These are phyloP conservation scores for Corythucha ciliata DNA, from an alignment of 2,888 invertebrate genomes.

Conservation along the genomic window DNA sequence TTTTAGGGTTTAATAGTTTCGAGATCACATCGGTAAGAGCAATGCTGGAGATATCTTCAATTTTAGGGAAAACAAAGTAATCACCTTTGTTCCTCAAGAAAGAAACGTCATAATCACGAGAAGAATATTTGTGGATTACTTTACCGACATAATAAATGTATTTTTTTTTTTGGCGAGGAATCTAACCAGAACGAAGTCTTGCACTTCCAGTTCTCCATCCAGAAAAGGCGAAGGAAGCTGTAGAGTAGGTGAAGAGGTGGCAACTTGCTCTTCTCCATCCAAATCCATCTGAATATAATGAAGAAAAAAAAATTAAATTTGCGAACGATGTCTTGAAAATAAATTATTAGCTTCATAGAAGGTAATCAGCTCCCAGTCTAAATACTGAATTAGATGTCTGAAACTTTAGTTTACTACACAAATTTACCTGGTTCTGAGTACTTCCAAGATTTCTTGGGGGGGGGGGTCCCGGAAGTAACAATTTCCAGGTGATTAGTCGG, in stretches of 20 bases:
- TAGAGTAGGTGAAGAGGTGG: neutral
- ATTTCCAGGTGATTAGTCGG: neutral
- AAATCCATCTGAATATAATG: slow-evolving; percentile 4
- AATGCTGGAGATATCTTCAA: neutral
- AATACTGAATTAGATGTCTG: no score
- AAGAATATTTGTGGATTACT: slow-evolving; percentile 1
- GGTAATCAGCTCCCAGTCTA: no score
- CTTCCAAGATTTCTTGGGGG: neutral
- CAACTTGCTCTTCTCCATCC: neutral
- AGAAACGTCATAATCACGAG: slow-evolving; percentile 4
- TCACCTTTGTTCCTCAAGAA: slow-evolving; percentile 1
- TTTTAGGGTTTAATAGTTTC: neutral
- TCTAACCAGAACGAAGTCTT: slow-evolving; percentile 9
- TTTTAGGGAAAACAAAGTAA: slow-evolving; percentile 3
- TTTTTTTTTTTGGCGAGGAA: slow-evolving; percentile 6
- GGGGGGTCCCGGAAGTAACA: neutral
- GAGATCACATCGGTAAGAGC: neutral
- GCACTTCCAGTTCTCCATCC: slow-evolving; percentile 3
- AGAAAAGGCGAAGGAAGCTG: slow-evolving; percentile 6
- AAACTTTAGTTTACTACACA: no score
- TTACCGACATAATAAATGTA: slow-evolving; percentile 3
- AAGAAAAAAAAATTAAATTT: no score
- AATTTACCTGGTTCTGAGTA: no score
- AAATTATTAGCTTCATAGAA: no score
- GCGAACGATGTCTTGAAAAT: no score